These are phyloP conservation scores for Germaria angustata DNA, from an alignment of 2,888 invertebrate species.

Conservation along the genomic window DNA sequence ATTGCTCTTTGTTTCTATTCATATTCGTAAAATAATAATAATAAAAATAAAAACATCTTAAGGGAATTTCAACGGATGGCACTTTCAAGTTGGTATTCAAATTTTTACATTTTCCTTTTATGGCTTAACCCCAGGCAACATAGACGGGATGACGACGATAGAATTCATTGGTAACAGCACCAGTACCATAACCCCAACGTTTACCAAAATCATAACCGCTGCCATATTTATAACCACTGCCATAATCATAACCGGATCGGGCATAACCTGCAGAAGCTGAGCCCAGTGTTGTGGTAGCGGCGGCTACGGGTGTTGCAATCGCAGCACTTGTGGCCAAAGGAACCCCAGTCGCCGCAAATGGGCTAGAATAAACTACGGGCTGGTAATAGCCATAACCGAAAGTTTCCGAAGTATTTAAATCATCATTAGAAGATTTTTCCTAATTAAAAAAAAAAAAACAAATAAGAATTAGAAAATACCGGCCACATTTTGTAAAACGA, in stretches of 20 bases:
- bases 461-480: too few relatives aligned
- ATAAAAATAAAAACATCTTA: neutral
- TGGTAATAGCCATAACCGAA: constrained; percentile 71
- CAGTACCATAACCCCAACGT: constrained; percentile 67
- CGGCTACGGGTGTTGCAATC: constrained; percentile 26
- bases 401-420: constrained; percentile 70
- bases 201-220: constrained; percentile 67
- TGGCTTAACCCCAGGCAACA: constrained; percentile 61
- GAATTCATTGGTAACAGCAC: constrained; percentile 63
- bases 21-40: neutral
- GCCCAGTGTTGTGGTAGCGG: neutral
- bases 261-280: constrained; percentile 26
- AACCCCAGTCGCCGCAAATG: neutral
- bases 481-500: too few relatives aligned
- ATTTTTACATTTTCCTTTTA: neutral
- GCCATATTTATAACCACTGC: constrained; percentile 66
- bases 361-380: constrained; percentile 58
- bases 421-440: constrained; percentile 59
- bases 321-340: constrained; percentile 31
- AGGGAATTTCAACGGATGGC: constrained; percentile 14
- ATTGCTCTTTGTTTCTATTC: neutral
- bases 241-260: constrained; percentile 66
- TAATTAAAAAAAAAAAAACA: neutral
- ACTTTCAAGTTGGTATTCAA: neutral
- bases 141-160: constrained; percentile 64